Evolutionary conservation across 2,797 vertebrate species (phyloP).

Genomic region (Alfaro cultratus): DNA sequence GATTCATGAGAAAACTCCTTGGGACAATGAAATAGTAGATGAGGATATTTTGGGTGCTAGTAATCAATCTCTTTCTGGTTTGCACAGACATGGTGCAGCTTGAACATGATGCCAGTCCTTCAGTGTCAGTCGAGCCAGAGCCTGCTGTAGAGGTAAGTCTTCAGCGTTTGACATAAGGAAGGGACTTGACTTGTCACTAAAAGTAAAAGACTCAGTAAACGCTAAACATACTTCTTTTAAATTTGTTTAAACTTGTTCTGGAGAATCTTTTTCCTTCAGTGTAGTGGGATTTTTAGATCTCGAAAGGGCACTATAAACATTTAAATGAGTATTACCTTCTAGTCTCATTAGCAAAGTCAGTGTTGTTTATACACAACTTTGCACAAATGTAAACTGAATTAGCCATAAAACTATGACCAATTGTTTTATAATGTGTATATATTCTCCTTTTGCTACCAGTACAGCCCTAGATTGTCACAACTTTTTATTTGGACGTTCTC

Average conservation of each 20-base stretch:
- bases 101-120: conserved; percentile 82
- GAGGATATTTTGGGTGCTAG: neutral
- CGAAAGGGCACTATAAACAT: conserved; percentile 16
- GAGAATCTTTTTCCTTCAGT: conserved; percentile 7
- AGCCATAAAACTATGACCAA: neutral
- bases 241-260: neutral
- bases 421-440: neutral
- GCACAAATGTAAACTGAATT: neutral
- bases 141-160: conserved; percentile 82
- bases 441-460: neutral
- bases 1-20: neutral
- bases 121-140: conserved; percentile 79
- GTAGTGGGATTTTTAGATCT: conserved; percentile 8
- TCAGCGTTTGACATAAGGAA: neutral
- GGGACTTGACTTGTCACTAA: neutral
- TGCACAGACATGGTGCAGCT: conserved; percentile 90
- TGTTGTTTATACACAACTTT: neutral
- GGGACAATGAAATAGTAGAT: neutral
- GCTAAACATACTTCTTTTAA: neutral
- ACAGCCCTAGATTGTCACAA: neutral
- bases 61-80: conserved; percentile 8
- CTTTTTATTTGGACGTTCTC: neutral
- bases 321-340: neutral
- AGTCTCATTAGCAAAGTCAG: neutral
- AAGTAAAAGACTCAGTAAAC: neutral